Evolutionary conservation across 2,888 invertebrate species (phyloP), one percentile per base, ranked within the genome.

Genomic region (Drosophila kambysellisi): DNA sequence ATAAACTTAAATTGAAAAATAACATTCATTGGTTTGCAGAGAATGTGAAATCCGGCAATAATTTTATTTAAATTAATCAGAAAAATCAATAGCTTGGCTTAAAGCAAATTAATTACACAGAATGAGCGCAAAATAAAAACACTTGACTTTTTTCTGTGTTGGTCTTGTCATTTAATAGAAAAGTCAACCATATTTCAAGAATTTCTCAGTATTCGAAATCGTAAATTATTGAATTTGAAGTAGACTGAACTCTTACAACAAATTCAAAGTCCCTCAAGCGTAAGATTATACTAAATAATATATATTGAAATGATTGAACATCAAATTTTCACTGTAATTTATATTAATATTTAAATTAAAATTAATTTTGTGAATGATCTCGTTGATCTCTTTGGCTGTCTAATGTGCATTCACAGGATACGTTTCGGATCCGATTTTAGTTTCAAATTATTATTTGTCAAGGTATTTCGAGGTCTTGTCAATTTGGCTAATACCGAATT

Each of bases 401-500:
- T 5, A 46, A 15, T 7, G 15, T 46, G 2, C 8, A 46, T 15
- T 12, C 20, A 25, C 25, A 6, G 35, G 20, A 25, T 15, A 15
- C 4, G 7, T 33, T 8, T 33, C 1, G 7, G 9, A 20, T 35
- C 35, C 53, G 56, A 39, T 29, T 25, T 59, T n/a, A 29, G 17
- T 35, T 33, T 39, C 2, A 12, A 43, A 43, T 51, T 3, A 29
- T 32, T 30, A 43, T 62, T 54, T 71, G 30, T 54, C 73, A 43
- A 35, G 43, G 48, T 50, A 71, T 50, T 70, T 58, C 48, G 17
- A 37, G 12, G 15, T 37, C 52, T 35, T 15, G 51, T 43, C 12
- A 20, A 62, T 20, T 32, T 29, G 25, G 35, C 32, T 12, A 43
- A 51, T n/a, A 12, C 48, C 11, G 5, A 54, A 9, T 33, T 41